A percentile compares a stretch with the other conserved stretches of the same genome.
Evolutionary conservation across 2,888 invertebrate genomes (phyloP).

Genomic region (Hyles lineata): DNA sequence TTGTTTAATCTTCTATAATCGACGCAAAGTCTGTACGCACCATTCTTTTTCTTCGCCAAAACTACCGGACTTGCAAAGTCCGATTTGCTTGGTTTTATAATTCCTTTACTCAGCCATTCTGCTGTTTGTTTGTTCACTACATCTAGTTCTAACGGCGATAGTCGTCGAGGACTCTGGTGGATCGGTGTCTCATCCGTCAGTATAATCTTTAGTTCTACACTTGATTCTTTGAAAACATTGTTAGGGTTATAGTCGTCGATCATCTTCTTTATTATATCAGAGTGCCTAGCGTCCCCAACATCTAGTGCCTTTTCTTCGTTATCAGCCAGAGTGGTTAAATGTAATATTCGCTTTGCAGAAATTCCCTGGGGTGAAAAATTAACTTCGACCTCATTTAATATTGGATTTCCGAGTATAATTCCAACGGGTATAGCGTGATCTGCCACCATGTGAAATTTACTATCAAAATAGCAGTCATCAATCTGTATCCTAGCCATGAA

Average conservation of each 20-base stretch:
- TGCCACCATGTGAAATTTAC: conserved; percentile 36
- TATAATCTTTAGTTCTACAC: conserved; percentile 35
- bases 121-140: conserved; percentile 37
- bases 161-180: conserved; percentile 37
- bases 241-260: neutral
- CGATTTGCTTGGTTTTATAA: conserved; percentile 37
- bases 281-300: neutral
- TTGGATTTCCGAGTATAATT: conserved; percentile 39
- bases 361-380: conserved; percentile 31
- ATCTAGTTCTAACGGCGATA: conserved; percentile 35
- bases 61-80: conserved; percentile 39
- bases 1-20: conserved; percentile 38
- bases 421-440: conserved; percentile 36
- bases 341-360: conserved; percentile 30
- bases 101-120: conserved; percentile 36
- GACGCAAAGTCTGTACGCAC: conserved; percentile 34
- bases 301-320: conserved; percentile 24
- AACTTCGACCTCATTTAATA: conserved; percentile 38
- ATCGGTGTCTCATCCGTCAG: conserved; percentile 39
- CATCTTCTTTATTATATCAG: conserved; percentile 21
- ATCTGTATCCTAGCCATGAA: conserved; percentile 36
- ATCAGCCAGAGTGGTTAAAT: conserved; percentile 30
- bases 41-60: conserved; percentile 37
- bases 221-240: conserved; percentile 15
- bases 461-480: conserved; percentile 31